Evolutionary conservation across 2,888 invertebrate genomes (phyloP).

Genomic region (Drosophila aldrichi): DNA sequence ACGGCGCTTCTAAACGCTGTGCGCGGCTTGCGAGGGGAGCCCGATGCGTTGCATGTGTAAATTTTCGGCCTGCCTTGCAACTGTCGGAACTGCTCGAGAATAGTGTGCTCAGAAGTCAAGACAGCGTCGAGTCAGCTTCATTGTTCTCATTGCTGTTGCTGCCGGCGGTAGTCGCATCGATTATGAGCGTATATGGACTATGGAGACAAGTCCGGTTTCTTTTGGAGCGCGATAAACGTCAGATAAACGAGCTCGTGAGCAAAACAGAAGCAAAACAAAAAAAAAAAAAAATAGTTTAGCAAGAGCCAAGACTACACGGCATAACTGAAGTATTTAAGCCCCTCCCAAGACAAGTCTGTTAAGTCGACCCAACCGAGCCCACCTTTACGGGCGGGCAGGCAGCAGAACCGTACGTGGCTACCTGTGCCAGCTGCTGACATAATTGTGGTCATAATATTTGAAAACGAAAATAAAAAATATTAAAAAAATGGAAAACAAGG

Average conservation of each 20-base stretch:
- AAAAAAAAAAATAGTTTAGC: constrained; percentile 10
- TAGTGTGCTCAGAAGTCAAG: constrained; percentile 69
- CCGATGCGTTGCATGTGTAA: constrained; percentile 49
- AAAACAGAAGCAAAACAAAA: constrained; percentile 64
- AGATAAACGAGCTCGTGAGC: constrained; percentile 69
- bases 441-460: constrained; percentile 30
- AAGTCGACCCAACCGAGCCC: not conserved
- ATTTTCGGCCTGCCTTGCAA: constrained; percentile 71
- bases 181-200: constrained; percentile 74
- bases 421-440: constrained; percentile 42
- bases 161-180: constrained; percentile 68
- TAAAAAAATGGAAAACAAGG: too few relatives aligned
- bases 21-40: not conserved
- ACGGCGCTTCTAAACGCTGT: constrained; percentile 13
- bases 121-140: constrained; percentile 52
- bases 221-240: constrained; percentile 74
- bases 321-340: constrained; percentile 31
- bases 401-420: not conserved
- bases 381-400: not conserved
- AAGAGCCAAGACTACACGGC: constrained; percentile 38
- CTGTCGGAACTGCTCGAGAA: constrained; percentile 74
- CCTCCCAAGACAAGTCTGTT: constrained; percentile 30
- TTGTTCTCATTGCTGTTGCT: constrained; percentile 44
- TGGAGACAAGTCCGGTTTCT: constrained; percentile 73
- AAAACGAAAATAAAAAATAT: not conserved